phyloP scores from a whole-genome alignment of 2,113 vertebrate genomes.

The Mesoclemmys tuberculata region DNA sequence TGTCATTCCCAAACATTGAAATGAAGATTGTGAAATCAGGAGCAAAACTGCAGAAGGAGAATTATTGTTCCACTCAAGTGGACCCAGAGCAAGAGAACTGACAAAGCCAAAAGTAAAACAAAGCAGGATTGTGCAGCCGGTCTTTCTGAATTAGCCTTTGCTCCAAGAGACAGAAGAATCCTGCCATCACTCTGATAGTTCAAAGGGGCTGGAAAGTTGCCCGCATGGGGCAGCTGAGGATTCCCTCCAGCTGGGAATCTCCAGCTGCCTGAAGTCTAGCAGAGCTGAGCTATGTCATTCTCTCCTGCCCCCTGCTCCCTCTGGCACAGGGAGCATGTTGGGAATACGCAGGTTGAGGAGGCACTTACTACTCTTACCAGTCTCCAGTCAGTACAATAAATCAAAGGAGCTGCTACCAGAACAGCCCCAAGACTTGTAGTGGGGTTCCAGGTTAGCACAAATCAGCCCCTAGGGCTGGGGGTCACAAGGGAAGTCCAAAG shows the following conservation, averaged over 20 bases:
- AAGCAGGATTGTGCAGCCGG: background rate
- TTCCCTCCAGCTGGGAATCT: background rate
- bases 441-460: background rate
- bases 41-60: background rate
- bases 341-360: background rate
- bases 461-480: background rate
- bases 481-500: background rate
- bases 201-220: background rate
- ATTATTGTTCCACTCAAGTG: background rate
- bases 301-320: background rate
- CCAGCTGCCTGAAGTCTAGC: background rate
- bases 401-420: background rate
- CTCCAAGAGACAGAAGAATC: background rate
- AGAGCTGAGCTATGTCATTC: accelerated
- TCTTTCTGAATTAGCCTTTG: background rate
- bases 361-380: background rate
- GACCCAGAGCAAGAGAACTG: background rate
- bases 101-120: background rate
- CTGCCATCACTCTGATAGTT: background rate
- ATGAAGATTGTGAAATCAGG: background rate
- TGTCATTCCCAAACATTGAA: background rate
- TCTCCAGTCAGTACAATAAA: background rate
- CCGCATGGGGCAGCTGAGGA: background rate
- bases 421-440: background rate
- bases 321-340: background rate